Evolutionary conservation across 2,113 vertebrate species (phyloP), one percentile per base, ranked within the genome.

Genomic region (Chauna torquata): DNA sequence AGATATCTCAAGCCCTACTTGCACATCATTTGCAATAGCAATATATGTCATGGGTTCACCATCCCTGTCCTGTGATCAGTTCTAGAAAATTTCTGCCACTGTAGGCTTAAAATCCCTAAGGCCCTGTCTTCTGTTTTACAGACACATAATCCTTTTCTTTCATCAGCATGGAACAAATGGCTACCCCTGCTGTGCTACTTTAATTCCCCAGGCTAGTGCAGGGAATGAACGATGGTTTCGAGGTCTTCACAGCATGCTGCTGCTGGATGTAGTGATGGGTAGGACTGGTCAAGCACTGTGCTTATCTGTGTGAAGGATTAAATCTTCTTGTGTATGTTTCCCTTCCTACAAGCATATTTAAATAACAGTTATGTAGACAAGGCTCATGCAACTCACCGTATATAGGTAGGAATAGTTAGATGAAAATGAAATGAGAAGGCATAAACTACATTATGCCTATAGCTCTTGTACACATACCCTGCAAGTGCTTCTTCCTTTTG

Each of bases 41-140:
- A 58, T 38, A 27, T 27, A 28, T 47, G 38, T 7, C 45, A 70
- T 0, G 0, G 12, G 17, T 54, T 78, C 42, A 32, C 30, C 12
- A 45, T 49, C 16, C 4, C 3, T 40, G 8, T 36, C 0, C 0
- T 45, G 36, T 14, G 16, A 92, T 58, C 38, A 68, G 6, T 76
- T 58, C 54, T 49, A 72, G 36, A 82, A 80, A 62, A 86, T 66
- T 71, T 83, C 57, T 83, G 27, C 5, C 13, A 34, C 25, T 64
- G 15, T 8, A 68, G 10, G 3, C 12, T 42, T 74, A 66, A 88
- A 38, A 58, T 16, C 83, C 55, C 44, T 75, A 49, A 78, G 52
- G 20, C 7, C 6, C 34, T 66, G 80, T 15, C 28, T 92, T 90
- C 62, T 74, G 30, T 77, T 90, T 83, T 74, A 27, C 3, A 90